Base-by-base conservation (phyloP, 2,113 vertebrate species). In the Strix aluco region DNA sequence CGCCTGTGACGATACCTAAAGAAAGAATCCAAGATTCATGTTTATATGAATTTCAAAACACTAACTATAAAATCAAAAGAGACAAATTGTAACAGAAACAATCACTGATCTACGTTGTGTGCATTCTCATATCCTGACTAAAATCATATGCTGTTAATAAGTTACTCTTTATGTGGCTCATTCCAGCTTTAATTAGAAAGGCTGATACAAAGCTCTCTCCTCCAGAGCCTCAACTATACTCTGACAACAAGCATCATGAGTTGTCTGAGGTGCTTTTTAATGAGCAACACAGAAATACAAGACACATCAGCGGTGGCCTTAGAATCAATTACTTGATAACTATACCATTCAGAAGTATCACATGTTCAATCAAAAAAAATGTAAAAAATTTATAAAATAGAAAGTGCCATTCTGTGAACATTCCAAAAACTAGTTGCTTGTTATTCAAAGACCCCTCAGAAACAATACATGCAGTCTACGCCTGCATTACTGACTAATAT, bases 1-100 rank as follows among this genome's bases (percentile, higher is more conserved):
- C 98, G 98, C 63, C 99, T 97, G 95, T 99, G 99, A 34, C 99
- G 99, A 80, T 99, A 98, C 86, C 99, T 99, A 16, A 80, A 52
- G n/a, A 67, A 91, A 27, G 47, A 86, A 58, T 20, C 49, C 77
- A 46, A 71, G 34, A 34, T 32, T n/a, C 8, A 5, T 8, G 58
- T 32, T 86, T 34, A 38, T 54, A 34, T 3, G 26, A 71, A 46
- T 58, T 34, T 54, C 79, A 82, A 29, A 69, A 66, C 51, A 61
- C 13, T 74, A 40, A 46, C 74, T 49, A 27, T 21, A 46, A 81
- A 73, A 67, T 46, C 86, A 57, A 96, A 11, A 47, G n/a, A 38
- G 58, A 80, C 57, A 91, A 63, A 36, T 13, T 10, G 27, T 51
- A 63, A 59, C 22, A 91, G 23, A 54, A 75, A 49, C 11, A 38